Evolutionary conservation across 1,140 invertebrate species (phyloP).

Genomic region (Monochamus saltuarius): DNA sequence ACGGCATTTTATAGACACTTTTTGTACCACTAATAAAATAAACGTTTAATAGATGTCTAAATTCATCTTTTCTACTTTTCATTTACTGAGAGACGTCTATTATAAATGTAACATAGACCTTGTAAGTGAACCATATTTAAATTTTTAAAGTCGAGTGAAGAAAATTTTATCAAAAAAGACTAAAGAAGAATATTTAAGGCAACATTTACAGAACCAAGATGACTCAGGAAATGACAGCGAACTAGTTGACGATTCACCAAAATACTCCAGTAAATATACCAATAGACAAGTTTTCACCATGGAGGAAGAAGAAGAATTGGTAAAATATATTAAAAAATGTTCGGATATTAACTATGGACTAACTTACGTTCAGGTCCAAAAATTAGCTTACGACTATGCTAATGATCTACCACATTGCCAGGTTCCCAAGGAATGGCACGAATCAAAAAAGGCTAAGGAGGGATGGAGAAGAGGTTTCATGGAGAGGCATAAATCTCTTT

Average conservation of each 20-base stretch:
- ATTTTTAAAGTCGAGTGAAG: constrained; percentile 3
- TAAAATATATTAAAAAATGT: constrained; percentile 29
- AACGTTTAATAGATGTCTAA: too few relatives aligned
- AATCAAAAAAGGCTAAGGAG: constrained; percentile 40
- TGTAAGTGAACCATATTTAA: too few relatives aligned
- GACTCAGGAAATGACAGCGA: constrained; percentile 1
- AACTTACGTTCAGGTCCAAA: constrained; percentile 24
- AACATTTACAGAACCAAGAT: constrained; percentile 3
- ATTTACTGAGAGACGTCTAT: too few relatives aligned
- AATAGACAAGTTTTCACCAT: constrained; percentile 24
- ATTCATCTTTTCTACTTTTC: too few relatives aligned
- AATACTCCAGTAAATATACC: constrained; percentile 18
- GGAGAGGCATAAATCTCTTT: constrained; percentile 41
- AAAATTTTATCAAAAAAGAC: constrained; percentile 1
- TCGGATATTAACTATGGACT: constrained; percentile 38
- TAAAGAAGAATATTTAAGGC: background rate
- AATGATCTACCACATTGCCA: constrained; percentile 26
- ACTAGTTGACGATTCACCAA: constrained; percentile 2
- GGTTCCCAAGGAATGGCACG: constrained; percentile 43
- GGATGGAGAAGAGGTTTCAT: constrained; percentile 48
- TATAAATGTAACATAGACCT: too few relatives aligned
- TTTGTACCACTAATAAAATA: too few relatives aligned
- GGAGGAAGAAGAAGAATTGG: constrained; percentile 30
- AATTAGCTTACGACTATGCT: constrained; percentile 40
- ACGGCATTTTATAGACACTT: too few relatives aligned